Evolutionary conservation across 2,113 vertebrate species (phyloP).

Genomic region (Struthio camelus): DNA sequence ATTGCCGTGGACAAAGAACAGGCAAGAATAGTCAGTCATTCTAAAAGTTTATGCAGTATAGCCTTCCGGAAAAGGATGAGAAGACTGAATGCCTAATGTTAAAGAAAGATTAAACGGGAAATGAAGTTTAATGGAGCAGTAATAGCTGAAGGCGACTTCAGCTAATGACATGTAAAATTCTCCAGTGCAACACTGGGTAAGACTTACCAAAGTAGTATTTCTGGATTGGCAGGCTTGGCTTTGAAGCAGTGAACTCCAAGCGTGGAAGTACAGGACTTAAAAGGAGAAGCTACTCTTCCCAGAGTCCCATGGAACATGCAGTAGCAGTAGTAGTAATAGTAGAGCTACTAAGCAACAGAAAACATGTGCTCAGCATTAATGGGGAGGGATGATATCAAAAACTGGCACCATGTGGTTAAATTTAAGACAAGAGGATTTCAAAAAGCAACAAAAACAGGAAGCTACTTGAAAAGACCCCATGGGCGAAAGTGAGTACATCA

Average conservation of each 20-base stretch:
- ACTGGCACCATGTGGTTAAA: conserved; percentile 9
- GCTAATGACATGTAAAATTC: background rate
- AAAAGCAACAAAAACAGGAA: conserved; percentile 33
- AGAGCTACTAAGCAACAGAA: conserved; percentile 3
- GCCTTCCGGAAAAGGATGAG: background rate
- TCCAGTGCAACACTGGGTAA: background rate
- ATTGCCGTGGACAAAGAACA: background rate
- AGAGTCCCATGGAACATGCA: background rate
- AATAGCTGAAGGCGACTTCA: background rate
- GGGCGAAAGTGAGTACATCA: background rate
- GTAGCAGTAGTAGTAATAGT: background rate
- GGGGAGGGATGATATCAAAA: background rate
- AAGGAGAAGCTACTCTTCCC: background rate
- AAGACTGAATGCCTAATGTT: background rate
- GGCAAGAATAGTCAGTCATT: background rate
- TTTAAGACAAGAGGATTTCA: conserved; percentile 39
- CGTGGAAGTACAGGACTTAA: background rate
- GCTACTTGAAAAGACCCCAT: background rate
- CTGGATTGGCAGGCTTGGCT: background rate
- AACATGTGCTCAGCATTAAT: background rate
- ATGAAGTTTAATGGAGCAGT: background rate
- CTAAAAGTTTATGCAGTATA: background rate
- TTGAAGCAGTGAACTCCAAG: background rate
- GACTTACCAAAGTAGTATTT: background rate
- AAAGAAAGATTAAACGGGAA: background rate